Percentiles rank a stretch among this genome's conserved stretches.
Evolutionary conservation across 2,888 invertebrate species (phyloP).

Genomic region (Cryptus viduatorius): DNA sequence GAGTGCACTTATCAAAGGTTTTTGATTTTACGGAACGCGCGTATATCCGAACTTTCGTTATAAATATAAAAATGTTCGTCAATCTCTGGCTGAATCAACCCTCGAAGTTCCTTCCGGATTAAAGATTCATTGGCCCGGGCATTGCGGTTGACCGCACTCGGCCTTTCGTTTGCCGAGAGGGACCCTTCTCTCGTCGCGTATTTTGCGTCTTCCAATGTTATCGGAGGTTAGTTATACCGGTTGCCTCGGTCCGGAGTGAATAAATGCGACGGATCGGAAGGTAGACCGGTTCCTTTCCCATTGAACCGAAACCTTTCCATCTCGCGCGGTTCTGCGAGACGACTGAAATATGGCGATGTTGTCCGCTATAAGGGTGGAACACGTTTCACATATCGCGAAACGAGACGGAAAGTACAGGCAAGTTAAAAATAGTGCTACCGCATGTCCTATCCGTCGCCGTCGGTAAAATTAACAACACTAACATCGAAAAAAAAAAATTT

Average conservation of each 20-base stretch:
- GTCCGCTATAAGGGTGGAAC: conserved; percentile 8
- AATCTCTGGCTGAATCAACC: background rate
- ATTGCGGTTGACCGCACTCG: conserved; percentile 44
- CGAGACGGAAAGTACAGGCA: conserved; percentile 14
- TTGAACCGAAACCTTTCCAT: conserved; percentile 70
- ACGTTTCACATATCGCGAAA: conserved; percentile 36
- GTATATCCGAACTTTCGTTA: no score
- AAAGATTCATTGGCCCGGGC: conserved; percentile 16
- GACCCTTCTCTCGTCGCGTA: conserved; percentile 35
- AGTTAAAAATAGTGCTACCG: conserved; percentile 26
- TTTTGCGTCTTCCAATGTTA: conserved; percentile 69
- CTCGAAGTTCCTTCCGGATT: background rate
- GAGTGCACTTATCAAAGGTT: no score
- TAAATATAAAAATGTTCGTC: no score
- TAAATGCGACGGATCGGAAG: conserved; percentile 39
- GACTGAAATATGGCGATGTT: background rate
- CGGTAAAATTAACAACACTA: background rate
- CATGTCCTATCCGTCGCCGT: background rate
- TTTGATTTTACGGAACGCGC: no score
- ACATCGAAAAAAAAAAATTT: background rate
- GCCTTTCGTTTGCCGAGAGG: background rate
- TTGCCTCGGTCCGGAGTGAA: conserved; percentile 67
- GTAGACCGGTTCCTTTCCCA: conserved; percentile 78
- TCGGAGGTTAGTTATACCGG: conserved; percentile 81
- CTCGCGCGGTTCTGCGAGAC: conserved; percentile 2